Evolutionary conservation across 2,113 vertebrate species (phyloP).

Genomic region (Thermophis baileyi): DNA sequence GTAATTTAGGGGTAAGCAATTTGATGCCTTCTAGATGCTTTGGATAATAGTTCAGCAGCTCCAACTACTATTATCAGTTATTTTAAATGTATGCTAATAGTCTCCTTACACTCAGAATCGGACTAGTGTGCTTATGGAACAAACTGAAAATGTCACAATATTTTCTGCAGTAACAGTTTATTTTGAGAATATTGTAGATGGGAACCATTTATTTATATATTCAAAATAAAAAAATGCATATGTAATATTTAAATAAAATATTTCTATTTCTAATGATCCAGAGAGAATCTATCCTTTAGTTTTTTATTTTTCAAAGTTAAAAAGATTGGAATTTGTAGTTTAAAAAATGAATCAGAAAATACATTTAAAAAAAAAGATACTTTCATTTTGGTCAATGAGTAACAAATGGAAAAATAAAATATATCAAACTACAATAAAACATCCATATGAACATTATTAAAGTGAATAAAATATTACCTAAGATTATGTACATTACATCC

Average conservation of each 20-base stretch:
- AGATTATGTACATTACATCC: neutral
- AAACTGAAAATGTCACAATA: neutral
- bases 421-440: neutral
- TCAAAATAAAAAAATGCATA: neutral
- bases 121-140: neutral
- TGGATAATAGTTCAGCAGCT: neutral
- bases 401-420: neutral
- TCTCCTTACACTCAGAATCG: neutral
- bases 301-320: neutral
- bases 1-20: neutral
- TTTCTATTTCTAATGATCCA: neutral
- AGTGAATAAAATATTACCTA: neutral
- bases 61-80: neutral
- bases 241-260: neutral
- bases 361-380: neutral
- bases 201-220: neutral
- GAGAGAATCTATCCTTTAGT: neutral
- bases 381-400: neutral
- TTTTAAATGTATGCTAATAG: neutral
- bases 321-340: neutral
- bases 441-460: neutral
- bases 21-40: neutral
- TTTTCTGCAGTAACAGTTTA: neutral
- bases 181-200: neutral
- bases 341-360: neutral